Evolutionary conservation across 2,888 invertebrate species (phyloP), one percentile per base, ranked within the genome.

Genomic region (Drosophila subsilvestris): DNA sequence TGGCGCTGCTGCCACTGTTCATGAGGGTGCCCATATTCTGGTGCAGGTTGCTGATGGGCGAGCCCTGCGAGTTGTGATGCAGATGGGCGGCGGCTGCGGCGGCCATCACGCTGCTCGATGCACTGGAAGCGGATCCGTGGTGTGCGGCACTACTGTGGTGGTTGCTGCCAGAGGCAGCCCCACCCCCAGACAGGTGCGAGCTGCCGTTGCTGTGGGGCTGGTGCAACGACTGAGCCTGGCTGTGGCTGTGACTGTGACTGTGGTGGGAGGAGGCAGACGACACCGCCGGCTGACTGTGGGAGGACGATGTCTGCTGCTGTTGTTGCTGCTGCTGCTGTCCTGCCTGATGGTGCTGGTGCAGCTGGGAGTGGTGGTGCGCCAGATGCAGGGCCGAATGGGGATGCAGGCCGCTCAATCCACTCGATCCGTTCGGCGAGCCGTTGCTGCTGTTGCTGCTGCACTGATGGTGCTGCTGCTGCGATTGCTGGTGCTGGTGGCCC

Each of bases 11-110:
- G 66, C 92, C 92, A 63, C 90, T 91, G 84, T 92, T 92, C 92
- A 92, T 92, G 29, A 92, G 86, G 54, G 90, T 91, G 60, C 92
- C 92, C 91, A 92, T 92, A 43, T 92, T 92, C 74, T 92, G 92
- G 74, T 92, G 92, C 63, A 92, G 82, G 81, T 92, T 92, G 75
- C 91, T 91, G 83, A 92, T 92, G 79, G 92, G 90, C 76, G 92
- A 91, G 20, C 91, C 84, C 79, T 91, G 90, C 43, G 91, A 88
- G 53, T 87, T 91, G 80, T 90, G 91, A 76, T 91, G 91, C 66
- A 91, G 76, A 71, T 91, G 91, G 22, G 89, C 90, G 17, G 91
- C 88, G 17, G 91, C 89, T 57, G 90, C 90, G 58, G 90, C 90
- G 43, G 90, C 89, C 90, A 90, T 86, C 58, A 89, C 87, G 84